phyloP scores from a whole-genome alignment of 2,888 invertebrate genomes.

The Oxyscelio sp. region DNA sequence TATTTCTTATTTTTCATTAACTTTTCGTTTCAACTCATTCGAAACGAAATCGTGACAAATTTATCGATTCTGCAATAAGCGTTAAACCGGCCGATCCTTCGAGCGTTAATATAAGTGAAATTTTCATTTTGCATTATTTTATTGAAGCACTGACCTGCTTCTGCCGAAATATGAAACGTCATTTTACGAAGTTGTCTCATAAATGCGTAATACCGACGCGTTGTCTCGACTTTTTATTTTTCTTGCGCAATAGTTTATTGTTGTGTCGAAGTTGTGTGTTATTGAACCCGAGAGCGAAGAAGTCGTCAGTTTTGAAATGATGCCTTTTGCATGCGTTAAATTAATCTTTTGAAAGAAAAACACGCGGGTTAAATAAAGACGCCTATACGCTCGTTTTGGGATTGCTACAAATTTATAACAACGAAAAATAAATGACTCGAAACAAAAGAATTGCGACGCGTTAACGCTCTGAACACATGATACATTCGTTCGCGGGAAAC shows the following conservation, averaged over 20 bases:
- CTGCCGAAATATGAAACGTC: conserved; percentile 23
- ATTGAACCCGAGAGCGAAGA: not conserved
- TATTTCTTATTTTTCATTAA: not conserved
- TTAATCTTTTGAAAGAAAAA: no score
- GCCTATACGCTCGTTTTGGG: no score
- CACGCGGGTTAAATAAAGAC: no score
- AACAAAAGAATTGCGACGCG: conserved; percentile 46
- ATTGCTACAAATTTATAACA: no score
- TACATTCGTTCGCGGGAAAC: conserved; percentile 46
- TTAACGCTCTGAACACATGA: no score
- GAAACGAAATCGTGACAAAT: conserved; percentile 31
- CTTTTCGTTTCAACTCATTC: not conserved
- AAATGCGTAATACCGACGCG: conserved; percentile 21
- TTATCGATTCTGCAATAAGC: conserved; percentile 42
- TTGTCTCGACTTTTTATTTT: conserved; percentile 3
- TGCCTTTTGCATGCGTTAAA: no score
- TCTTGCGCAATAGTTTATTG: conserved; percentile 11
- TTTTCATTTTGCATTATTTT: conserved; percentile 54
- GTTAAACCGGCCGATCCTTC: conserved; percentile 40
- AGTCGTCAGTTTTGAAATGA: no score
- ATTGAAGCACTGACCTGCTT: conserved; percentile 56
- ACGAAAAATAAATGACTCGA: conserved; percentile 37
- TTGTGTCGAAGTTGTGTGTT: not conserved
- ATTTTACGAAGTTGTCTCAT: conserved; percentile 22
- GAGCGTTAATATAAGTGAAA: conserved; percentile 48